Conservation (phyloP, 92 coral and sea anemone genomes). For the Micromussa lordhowensis region DNA sequence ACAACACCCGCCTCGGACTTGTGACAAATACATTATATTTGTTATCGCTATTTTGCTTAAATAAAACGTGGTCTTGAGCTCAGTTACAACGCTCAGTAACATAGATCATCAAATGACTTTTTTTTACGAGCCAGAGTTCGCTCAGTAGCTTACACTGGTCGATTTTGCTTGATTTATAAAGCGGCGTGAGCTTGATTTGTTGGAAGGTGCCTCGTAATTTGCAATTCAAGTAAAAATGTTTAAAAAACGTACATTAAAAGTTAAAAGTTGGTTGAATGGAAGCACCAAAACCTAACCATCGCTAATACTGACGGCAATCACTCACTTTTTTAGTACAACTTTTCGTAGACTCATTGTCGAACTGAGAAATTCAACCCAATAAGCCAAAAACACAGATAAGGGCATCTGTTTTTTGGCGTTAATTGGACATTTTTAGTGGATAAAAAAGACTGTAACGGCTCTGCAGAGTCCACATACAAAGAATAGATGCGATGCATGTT, state of each 20-base stretch:
- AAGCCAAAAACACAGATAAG: background rate
- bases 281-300: background rate
- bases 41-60: background rate
- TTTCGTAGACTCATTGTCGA: background rate
- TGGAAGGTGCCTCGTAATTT: no score
- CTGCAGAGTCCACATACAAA: background rate
- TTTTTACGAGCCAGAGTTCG: background rate
- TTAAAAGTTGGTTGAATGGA: no score
- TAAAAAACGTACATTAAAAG: no score
- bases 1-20: background rate
- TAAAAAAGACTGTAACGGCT: background rate
- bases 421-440: constrained; percentile 1
- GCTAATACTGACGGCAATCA: background rate
- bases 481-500: background rate
- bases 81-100: background rate
- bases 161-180: background rate
- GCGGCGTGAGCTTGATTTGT: no score
- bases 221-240: no score
- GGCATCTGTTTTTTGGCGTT: background rate
- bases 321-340: no score
- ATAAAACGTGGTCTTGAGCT: background rate
- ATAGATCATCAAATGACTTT: background rate
- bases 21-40: no score
- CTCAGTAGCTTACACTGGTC: background rate
- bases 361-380: background rate